Percentiles rank a stretch among this genome's conserved stretches.
phyloP scores from a whole-genome alignment of 2,888 invertebrate species.

The Cryptocephalus moraei region DNA sequence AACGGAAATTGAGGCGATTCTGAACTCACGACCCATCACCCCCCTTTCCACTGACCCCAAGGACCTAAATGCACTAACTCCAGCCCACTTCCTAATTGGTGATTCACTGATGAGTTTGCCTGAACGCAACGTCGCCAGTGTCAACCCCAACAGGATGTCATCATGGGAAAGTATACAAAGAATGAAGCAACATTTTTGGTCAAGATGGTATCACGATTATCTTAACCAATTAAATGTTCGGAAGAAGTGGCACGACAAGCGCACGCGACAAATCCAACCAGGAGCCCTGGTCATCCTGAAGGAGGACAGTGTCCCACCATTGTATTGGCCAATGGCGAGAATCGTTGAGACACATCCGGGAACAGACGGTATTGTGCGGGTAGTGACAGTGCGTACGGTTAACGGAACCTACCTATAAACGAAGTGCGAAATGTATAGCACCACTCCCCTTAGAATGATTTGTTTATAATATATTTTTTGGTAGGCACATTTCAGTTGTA shows the following conservation, averaged over 20 bases:
- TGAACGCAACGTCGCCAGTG: not conserved
- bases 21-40: not conserved
- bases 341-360: not conserved
- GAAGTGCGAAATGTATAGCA: too few relatives aligned
- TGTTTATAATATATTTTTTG: too few relatives aligned
- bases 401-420: too few relatives aligned
- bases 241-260: not conserved
- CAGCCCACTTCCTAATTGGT: constrained; percentile 1
- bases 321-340: not conserved
- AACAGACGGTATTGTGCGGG: not conserved
- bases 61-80: constrained; percentile 1
- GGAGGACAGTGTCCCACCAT: not conserved
- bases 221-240: not conserved
- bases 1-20: too few relatives aligned
- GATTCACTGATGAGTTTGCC: not conserved
- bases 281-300: not conserved
- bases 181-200: not conserved
- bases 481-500: too few relatives aligned
- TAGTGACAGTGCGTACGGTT: not conserved
- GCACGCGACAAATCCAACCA: too few relatives aligned
- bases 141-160: not conserved
- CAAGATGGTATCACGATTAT: not conserved
- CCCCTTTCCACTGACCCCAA: not conserved
- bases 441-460: too few relatives aligned
- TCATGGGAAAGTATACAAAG: not conserved